A percentile compares a stretch with the other conserved stretches of the same genome.
phyloP scores from a whole-genome alignment of 2,113 vertebrate species.

The Micromys minutus region DNA sequence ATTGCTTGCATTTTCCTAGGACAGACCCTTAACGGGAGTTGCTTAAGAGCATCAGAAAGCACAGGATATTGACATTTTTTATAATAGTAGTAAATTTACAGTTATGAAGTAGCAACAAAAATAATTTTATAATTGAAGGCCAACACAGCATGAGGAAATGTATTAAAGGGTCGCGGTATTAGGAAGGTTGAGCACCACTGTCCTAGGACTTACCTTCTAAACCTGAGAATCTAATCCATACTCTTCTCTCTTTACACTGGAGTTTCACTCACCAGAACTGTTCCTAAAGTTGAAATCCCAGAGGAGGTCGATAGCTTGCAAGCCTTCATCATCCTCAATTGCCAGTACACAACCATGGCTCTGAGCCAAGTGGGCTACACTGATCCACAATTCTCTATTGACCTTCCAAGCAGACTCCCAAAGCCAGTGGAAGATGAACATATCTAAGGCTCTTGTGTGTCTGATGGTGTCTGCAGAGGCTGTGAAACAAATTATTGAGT shows the following conservation, averaged over 20 bases:
- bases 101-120: not conserved
- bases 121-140: not conserved
- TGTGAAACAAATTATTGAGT: not conserved
- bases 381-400: not conserved
- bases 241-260: not conserved
- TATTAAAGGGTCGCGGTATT: not conserved
- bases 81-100: not conserved
- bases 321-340: not conserved
- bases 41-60: not conserved
- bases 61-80: not conserved
- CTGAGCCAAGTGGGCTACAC: accelerated
- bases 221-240: not conserved
- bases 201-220: not conserved
- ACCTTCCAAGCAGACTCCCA: not conserved
- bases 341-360: not conserved
- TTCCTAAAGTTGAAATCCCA: not conserved
- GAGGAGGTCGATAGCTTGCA: not conserved
- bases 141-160: not conserved
- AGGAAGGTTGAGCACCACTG: not conserved
- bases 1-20: not conserved
- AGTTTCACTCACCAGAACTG: not conserved
- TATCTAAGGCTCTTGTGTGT: not conserved
- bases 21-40: not conserved
- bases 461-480: not conserved
- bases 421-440: not conserved